Percentiles rank a stretch among this genome's conserved stretches.
These are phyloP conservation scores for Melipona beecheii DNA, from an alignment of 2,888 invertebrate species.

Conservation along the genomic window DNA sequence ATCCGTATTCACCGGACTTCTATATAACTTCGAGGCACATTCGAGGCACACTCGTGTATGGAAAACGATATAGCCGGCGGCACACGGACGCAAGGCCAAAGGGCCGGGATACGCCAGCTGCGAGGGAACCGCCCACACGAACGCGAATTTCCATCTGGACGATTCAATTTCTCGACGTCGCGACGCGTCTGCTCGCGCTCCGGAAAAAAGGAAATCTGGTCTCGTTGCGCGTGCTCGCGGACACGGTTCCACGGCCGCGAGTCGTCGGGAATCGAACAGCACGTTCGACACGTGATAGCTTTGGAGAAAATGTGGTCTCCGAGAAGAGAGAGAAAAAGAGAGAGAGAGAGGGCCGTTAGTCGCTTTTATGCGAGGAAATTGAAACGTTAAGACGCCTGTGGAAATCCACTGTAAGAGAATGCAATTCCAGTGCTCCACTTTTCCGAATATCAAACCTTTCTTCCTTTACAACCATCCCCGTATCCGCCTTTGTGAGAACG, in stretches of 20 bases:
- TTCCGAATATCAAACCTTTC: background rate
- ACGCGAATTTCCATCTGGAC: slow-evolving; percentile 68
- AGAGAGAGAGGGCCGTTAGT: background rate
- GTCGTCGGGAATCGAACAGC: slow-evolving; percentile 5
- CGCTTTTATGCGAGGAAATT: background rate
- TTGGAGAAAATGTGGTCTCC: background rate
- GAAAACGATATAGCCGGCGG: slow-evolving; percentile 30
- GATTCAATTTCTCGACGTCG: slow-evolving; percentile 71
- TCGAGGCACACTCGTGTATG: slow-evolving; percentile 2
- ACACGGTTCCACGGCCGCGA: background rate
- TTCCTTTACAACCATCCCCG: background rate
- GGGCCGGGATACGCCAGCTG: background rate
- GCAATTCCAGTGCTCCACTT: background rate
- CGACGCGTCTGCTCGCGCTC: background rate
- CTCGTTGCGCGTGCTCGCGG: background rate
- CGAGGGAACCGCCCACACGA: slow-evolving; percentile 1
- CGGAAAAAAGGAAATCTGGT: background rate
- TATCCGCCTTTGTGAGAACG: background rate
- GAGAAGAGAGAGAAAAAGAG: background rate
- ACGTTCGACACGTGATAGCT: background rate
- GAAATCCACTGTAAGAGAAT: background rate
- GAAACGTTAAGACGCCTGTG: background rate
- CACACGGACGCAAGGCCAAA: background rate
- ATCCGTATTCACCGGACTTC: slow-evolving; percentile 36
- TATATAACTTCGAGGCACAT: slow-evolving; percentile 27